Evolutionary conservation across 2,113 vertebrate genomes (phyloP).

Genomic region (Lichenostomus cassidix): DNA sequence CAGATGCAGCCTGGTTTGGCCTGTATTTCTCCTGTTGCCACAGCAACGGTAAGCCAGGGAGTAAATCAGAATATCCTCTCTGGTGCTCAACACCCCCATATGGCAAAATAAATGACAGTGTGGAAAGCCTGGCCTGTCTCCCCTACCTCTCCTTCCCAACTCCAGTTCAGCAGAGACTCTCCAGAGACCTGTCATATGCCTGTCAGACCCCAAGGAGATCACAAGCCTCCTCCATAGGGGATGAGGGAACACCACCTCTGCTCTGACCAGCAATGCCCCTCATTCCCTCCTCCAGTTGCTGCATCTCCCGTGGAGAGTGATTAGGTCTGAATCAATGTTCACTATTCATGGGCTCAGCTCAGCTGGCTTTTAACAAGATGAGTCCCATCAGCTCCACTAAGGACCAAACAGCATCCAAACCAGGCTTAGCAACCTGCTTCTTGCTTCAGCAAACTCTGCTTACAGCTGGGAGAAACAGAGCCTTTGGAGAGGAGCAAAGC

Average conservation of each 20-base stretch:
- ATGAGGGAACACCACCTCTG: background rate
- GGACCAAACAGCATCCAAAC: constrained; percentile 30
- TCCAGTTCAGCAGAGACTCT: background rate
- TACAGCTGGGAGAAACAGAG: constrained; percentile 49
- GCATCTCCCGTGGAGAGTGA: background rate
- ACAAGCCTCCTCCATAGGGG: background rate
- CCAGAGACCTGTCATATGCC: background rate
- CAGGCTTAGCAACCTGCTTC: constrained; percentile 36
- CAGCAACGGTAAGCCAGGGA: constrained; percentile 61
- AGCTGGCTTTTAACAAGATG: constrained; percentile 18
- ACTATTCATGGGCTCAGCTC: background rate
- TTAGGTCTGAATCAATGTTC: constrained; percentile 4
- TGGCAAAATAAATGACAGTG: constrained; percentile 31
- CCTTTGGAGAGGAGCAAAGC: constrained; percentile 30
- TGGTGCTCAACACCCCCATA: background rate
- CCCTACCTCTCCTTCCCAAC: background rate
- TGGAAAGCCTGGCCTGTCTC: background rate
- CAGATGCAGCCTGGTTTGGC: constrained; percentile 71
- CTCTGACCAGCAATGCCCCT: background rate
- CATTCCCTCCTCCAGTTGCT: background rate
- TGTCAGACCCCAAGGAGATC: background rate
- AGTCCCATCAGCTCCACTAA: constrained; percentile 17
- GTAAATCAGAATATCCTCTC: constrained; percentile 59
- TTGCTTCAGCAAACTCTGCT: constrained; percentile 62
- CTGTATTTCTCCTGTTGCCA: constrained; percentile 72